These are phyloP conservation scores for Platygyra sinensis DNA, from an alignment of 64 coral and sea anemone species.

Conservation along the genomic window DNA sequence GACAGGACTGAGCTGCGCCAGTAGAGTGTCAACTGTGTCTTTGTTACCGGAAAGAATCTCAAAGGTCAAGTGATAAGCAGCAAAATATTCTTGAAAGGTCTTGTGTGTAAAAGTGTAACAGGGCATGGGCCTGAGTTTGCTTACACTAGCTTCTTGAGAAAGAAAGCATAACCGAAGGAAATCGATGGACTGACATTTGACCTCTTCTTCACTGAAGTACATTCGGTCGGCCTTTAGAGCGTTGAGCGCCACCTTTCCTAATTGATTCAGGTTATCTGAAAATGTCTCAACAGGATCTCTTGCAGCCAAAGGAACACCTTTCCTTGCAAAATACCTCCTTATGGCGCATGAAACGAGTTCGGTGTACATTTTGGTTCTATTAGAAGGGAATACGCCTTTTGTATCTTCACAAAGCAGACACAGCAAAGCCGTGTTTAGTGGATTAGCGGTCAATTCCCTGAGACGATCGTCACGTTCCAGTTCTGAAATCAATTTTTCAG, in stretches of 20 bases:
- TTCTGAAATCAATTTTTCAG: not conserved
- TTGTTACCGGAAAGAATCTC: not conserved
- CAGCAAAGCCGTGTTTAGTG: too few relatives aligned
- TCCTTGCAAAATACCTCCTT: not conserved
- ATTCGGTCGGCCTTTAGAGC: constrained; percentile 2
- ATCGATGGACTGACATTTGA: not conserved
- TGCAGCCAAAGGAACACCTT: not conserved
- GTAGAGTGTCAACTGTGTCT: too few relatives aligned
- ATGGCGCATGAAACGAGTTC: constrained; percentile 29
- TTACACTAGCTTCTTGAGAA: not conserved
- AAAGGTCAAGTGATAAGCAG: too few relatives aligned
- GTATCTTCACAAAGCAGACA: too few relatives aligned
- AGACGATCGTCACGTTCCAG: not conserved
- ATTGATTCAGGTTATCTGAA: not conserved
- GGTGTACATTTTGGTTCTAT: not conserved
- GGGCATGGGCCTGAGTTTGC: not conserved
- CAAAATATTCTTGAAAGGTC: too few relatives aligned
- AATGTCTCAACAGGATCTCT: not conserved
- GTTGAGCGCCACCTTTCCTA: constrained; percentile 32
- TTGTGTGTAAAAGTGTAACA: not conserved
- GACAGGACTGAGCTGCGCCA: too few relatives aligned
- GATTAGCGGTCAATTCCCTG: constrained; percentile 19
- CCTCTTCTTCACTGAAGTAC: not conserved
- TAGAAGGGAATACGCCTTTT: too few relatives aligned
- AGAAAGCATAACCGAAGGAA: not conserved